phyloP scores from a whole-genome alignment of 2,113 vertebrate genomes.

The Deroptyus accipitrinus region DNA sequence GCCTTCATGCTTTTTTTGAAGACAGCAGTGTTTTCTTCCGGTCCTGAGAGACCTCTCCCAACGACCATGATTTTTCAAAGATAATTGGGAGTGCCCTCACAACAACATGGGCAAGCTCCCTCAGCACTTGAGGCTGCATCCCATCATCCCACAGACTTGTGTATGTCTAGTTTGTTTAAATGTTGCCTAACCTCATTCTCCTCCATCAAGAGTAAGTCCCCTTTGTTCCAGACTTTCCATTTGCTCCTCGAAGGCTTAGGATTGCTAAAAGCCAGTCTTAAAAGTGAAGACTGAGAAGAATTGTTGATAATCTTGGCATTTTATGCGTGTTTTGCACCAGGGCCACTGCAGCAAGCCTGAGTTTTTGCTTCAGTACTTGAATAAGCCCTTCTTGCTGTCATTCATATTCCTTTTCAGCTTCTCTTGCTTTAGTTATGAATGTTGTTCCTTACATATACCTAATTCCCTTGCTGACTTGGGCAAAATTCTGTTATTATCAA shows the following conservation, averaged over 20 bases:
- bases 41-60: neutral
- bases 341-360: accelerated
- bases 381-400: neutral
- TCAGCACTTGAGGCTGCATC: neutral
- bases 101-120: neutral
- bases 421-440: neutral
- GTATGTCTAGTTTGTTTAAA: neutral
- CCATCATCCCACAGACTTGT: neutral
- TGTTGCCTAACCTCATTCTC: neutral
- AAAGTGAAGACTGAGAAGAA: accelerated
- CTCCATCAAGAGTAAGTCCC: neutral
- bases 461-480: neutral
- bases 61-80: accelerated
- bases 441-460: neutral
- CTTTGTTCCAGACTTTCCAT: neutral
- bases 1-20: neutral
- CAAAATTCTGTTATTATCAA: neutral
- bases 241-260: accelerated
- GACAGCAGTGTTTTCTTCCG: neutral
- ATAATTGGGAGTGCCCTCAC: neutral
- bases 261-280: neutral
- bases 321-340: neutral
- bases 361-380: neutral
- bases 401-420: neutral
- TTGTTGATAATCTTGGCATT: neutral